Percentiles rank a stretch among this genome's conserved stretches.
Conservation (phyloP, 2,113 vertebrate species). For the Orycteropus afer region DNA sequence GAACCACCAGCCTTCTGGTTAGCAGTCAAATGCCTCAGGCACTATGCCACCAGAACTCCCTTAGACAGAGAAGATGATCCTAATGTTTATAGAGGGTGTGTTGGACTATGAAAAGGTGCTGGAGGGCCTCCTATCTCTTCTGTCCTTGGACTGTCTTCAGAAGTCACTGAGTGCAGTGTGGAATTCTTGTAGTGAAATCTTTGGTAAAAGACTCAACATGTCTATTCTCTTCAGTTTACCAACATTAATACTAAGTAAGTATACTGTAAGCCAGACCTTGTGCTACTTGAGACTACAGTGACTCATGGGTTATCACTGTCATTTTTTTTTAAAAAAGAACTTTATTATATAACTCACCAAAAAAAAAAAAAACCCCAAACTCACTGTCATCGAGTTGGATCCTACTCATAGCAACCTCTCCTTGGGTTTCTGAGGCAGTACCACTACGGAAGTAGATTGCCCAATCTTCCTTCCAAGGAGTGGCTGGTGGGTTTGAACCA, state of each 20-base stretch:
- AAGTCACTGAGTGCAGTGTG: background rate
- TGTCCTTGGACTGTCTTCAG: background rate
- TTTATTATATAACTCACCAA: conserved; percentile 16
- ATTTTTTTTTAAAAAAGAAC: background rate
- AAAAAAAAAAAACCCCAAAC: no score
- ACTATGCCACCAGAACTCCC: no score
- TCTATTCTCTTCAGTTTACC: background rate
- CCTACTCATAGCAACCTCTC: no score
- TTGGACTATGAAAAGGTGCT: background rate
- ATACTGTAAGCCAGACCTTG: background rate
- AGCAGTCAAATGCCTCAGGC: no score
- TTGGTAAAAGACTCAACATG: background rate
- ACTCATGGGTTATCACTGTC: background rate
- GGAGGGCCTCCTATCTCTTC: background rate
- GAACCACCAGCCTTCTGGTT: no score
- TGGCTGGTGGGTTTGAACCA: no score
- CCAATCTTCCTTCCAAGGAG: no score
- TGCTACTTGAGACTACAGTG: background rate
- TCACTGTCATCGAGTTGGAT: no score
- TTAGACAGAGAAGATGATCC: background rate
- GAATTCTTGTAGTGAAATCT: background rate
- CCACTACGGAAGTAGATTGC: no score
- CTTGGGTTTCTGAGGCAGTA: no score
- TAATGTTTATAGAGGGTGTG: background rate
- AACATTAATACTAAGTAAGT: no score